These are phyloP conservation scores for Meloidogyne chitwoodi DNA, from an alignment of 1,140 invertebrate genomes.

Conservation along the genomic window DNA sequence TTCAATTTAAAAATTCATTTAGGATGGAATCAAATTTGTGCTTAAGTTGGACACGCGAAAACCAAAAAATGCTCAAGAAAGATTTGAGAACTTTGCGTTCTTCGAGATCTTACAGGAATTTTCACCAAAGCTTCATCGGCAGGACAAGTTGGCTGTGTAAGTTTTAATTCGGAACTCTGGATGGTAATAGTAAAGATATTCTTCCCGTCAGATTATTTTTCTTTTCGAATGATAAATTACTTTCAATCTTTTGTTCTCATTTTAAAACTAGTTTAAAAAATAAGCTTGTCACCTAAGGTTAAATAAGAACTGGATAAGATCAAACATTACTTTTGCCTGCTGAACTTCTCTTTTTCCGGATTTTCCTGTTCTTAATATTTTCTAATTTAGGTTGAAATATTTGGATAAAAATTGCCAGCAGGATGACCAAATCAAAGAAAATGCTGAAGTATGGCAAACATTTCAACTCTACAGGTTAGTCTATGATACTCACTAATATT, in stretches of 20 bases:
- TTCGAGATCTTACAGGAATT: slow-evolving; percentile 43
- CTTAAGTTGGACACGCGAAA: slow-evolving; percentile 27
- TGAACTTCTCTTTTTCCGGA: not conserved
- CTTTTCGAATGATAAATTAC: no score
- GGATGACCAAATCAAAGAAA: not conserved
- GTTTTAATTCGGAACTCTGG: slow-evolving; percentile 6
- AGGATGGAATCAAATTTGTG: slow-evolving; percentile 37
- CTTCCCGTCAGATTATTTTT: no score
- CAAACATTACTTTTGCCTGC: no score
- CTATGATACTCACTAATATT: not conserved
- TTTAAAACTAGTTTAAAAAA: no score
- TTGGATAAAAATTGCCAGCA: slow-evolving; percentile 13
- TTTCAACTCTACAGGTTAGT: slow-evolving; percentile 10
- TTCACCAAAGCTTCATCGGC: slow-evolving; percentile 39
- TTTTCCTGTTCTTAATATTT: not conserved
- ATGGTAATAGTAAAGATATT: no score
- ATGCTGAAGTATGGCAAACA: slow-evolving; percentile 1
- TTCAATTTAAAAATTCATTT: not conserved
- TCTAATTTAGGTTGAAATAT: slow-evolving; percentile 9
- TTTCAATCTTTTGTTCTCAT: no score
- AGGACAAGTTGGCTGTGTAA: slow-evolving; percentile 45
- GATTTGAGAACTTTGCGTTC: slow-evolving; percentile 29
- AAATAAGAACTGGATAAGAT: no score
- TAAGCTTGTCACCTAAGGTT: no score
- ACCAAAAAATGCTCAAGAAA: not conserved